Base-by-base conservation (phyloP, 2,888 invertebrate genomes). In the Acanthoscelides obtectus region DNA sequence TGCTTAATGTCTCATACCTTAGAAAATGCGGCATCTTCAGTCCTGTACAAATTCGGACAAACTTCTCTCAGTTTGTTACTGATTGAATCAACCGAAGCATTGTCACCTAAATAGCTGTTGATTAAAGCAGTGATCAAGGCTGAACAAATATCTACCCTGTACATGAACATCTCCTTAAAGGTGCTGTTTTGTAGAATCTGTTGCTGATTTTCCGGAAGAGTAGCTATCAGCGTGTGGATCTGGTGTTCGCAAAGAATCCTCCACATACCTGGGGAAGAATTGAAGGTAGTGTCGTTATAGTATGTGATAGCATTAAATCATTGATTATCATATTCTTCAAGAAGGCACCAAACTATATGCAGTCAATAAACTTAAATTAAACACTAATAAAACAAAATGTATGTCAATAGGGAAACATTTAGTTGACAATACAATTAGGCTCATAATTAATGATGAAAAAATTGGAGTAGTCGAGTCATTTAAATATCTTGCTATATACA, bases 21-120 rank as follows among this genome's bases (percentile, higher is more conserved):
- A 1, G 98, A 96, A 80, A 96, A 96, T 17, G 96, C 94, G 2
- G 98, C 98, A 86, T 99, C 99, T 87, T 99, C 98, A 80, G 92
- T 92, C 75, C 94, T 92, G 84, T 98, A 99, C 22, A 99, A 88
- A 78, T 94, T 93, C 0, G 99, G 99, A 81, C 99, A 99, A 0
- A 96, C 90, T 80, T 96, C 94, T 68, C 98, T 88, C 71, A 99
- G 86, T 81, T 93, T 93, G 22, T 90, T 88, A 73, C 96, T 98
- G 74, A 99, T 95, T 0, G 95, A 92, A 83, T 96, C 96, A 0
- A 98, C 96, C 0, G 96, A 95, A 0, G 98, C 98, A 83, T 97
- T 96, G 84, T 99, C 99, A 72, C 93, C 93, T 20, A 99, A 88
- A 86, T 99, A 99, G 72, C 95, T 93, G 78, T 95, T 94, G 69